phyloP scores from a whole-genome alignment of 2,888 invertebrate genomes.

The Erebia ligea region DNA sequence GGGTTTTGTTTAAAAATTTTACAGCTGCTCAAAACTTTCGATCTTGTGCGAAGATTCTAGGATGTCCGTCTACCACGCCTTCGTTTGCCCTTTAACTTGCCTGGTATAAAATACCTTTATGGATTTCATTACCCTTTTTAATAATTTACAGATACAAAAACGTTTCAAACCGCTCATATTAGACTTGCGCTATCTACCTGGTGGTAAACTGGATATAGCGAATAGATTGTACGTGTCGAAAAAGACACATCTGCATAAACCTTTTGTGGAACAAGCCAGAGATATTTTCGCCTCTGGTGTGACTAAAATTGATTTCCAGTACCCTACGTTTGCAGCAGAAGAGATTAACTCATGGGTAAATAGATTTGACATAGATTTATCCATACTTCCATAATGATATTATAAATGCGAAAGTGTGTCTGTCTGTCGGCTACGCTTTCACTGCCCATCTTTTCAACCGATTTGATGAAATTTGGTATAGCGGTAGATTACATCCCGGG shows the following conservation, averaged over 20 bases:
- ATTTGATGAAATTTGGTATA: too few species aligned
- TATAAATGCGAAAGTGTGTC: neutral
- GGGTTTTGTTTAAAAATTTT: too few species aligned
- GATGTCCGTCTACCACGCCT: too few species aligned
- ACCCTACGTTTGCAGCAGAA: slow-evolving; percentile 60
- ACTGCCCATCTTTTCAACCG: too few species aligned
- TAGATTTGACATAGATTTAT: neutral
- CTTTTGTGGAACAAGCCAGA: slow-evolving; percentile 74
- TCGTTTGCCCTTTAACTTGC: too few species aligned
- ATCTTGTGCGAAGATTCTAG: too few species aligned
- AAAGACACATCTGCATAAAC: slow-evolving; percentile 61
- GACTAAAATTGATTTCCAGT: slow-evolving; percentile 79
- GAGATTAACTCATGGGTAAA: slow-evolving; percentile 55
- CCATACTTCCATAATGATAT: neutral
- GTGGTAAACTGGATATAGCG: slow-evolving; percentile 83
- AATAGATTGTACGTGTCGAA: slow-evolving; percentile 85
- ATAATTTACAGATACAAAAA: slow-evolving; percentile 21
- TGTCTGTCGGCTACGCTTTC: too few species aligned
- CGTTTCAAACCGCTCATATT: slow-evolving; percentile 44
- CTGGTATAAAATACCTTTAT: too few species aligned
- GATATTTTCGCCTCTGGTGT: slow-evolving; percentile 83
- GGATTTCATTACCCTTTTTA: neutral
- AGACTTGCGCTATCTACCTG: slow-evolving; percentile 48
- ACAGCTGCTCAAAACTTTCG: too few species aligned
- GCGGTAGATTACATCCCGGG: too few species aligned